A percentile compares a stretch with the other conserved stretches of the same genome.
Conservation (phyloP, 2,797 vertebrate genomes). For the Falco concolor region DNA sequence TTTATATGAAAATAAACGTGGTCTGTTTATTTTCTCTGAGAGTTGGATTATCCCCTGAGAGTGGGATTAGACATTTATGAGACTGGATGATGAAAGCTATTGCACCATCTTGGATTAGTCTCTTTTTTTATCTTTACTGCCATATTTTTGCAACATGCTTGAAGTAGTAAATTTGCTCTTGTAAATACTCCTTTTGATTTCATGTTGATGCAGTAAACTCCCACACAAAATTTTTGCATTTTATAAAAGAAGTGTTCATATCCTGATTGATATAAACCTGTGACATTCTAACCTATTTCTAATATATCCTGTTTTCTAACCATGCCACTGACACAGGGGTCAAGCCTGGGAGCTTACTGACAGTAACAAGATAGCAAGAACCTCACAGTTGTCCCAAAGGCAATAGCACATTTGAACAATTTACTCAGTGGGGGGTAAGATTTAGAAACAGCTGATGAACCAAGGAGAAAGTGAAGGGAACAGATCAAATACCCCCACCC, state of each 20-base stretch:
- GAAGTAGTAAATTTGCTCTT: constrained; percentile 65
- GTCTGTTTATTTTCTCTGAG: constrained; percentile 2
- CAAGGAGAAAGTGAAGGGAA: not conserved
- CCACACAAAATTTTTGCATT: not conserved
- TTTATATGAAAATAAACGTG: constrained; percentile 68
- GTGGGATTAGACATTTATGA: constrained; percentile 64
- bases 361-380: not conserved
- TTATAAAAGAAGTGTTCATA: not conserved
- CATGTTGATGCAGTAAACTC: not conserved
- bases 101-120: constrained; percentile 68
- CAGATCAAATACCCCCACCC: not conserved
- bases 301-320: not conserved
- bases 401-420: not conserved
- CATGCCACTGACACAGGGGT: not conserved
- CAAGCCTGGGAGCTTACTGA: not conserved
- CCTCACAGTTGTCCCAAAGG: not conserved
- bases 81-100: constrained; percentile 71
- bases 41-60: constrained; percentile 20
- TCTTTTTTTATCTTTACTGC: constrained; percentile 69
- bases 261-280: not conserved
- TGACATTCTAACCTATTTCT: not conserved
- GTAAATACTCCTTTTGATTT: constrained; percentile 62
- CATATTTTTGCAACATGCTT: constrained; percentile 63
- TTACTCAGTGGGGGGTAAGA: not conserved
- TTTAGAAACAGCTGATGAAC: not conserved